Base-by-base conservation (phyloP, 92 coral and sea anemone species). In the Siderastrea siderea region DNA sequence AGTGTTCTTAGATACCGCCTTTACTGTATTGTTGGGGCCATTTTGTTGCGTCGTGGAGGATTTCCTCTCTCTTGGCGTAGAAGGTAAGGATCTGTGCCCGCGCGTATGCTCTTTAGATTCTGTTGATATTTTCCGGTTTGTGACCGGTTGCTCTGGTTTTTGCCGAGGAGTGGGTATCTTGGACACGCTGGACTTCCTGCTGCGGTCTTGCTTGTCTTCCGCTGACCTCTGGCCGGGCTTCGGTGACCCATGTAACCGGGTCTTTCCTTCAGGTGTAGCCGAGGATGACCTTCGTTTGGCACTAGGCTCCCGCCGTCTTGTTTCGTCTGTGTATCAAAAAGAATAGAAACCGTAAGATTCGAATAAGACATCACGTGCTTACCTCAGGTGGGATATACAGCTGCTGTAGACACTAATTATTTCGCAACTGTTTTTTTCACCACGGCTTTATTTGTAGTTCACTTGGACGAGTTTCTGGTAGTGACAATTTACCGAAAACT, bases 281-380 rank as follows among this genome's bases (percentile, higher is more conserved):
- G 87, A 73, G 17, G 80, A 74, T 74, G 87, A 84, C 38, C 87
- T 61, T 64, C 87, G 81, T 10, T 44, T 84, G 59, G 87, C 63
- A 74, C 47, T 74, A 51, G 64, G 44, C 53, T 72, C 87, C 52
- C 78, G 38, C 52, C 62, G 71, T 47, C 73, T 15, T 26, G 69
- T 43, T 64, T 74, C 87, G 2, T 84, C 87, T 74, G 72, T 17
- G 60, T 1, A 53, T 44, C 55, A 83, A 73, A 19, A 66, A 66
- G 47, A 6, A 17, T n/a, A 19, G 46, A 16, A 3, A 44, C 10
- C 6, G 46, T 43, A 67, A 5, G 71, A 2, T 45, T 1, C 4
- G 11, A 44, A 43, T 2, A 2, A 26, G 38, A 26, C 38, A 26
- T 26, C 38, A 26, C 38, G 38, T 26, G 38, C 38, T 26, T 26